Percentiles rank a stretch among this genome's conserved stretches.
phyloP scores from a whole-genome alignment of 2,113 vertebrate species.

The Perca fluviatilis region DNA sequence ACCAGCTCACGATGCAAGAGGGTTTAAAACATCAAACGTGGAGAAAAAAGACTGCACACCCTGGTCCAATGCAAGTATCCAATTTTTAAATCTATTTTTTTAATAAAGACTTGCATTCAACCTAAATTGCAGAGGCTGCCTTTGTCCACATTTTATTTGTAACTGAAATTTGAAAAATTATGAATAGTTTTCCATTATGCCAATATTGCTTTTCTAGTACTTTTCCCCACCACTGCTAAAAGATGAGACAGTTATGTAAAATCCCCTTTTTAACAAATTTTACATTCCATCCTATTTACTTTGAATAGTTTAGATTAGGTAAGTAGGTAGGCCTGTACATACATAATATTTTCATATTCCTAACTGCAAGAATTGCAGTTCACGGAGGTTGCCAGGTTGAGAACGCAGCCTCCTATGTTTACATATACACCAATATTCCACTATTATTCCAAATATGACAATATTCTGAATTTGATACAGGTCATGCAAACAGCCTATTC shows the following conservation, averaged over 20 bases:
- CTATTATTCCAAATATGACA: too few relatives aligned
- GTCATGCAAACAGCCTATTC: too few relatives aligned
- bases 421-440: too few relatives aligned
- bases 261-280: background rate
- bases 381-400: too few relatives aligned
- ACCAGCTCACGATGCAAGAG: background rate
- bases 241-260: background rate
- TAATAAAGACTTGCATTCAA: background rate
- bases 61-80: background rate
- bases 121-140: background rate
- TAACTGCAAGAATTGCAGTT: background rate
- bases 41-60: background rate
- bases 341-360: background rate
- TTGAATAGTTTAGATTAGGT: background rate
- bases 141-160: background rate
- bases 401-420: too few relatives aligned
- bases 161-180: background rate
- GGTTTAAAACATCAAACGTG: background rate
- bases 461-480: too few relatives aligned
- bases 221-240: background rate
- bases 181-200: background rate
- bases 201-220: background rate
- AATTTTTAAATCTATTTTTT: background rate
- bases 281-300: background rate
- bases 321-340: background rate